These are phyloP conservation scores for Eudasyphora cyanicolor DNA, from an alignment of 2,888 invertebrate genomes.

Conservation along the genomic window DNA sequence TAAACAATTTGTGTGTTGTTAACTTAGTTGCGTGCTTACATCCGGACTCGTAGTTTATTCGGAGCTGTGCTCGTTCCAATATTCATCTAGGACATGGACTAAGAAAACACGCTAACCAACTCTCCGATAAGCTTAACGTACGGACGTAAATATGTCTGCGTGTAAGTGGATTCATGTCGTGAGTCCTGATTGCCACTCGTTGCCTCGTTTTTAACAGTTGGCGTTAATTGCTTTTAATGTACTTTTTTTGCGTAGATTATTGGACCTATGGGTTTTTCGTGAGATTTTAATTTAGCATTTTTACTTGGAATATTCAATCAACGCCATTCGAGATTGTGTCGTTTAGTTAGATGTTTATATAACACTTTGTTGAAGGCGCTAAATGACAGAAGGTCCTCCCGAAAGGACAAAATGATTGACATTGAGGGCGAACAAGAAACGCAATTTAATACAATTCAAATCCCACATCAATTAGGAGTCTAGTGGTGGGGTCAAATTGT, in stretches of 20 bases:
- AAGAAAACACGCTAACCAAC: neutral
- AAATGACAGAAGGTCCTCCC: neutral
- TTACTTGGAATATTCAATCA: conserved; percentile 48
- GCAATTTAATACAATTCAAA: neutral
- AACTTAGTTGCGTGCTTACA: conserved; percentile 17
- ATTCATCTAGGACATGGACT: neutral
- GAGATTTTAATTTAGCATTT: conserved; percentile 53
- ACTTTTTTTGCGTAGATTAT: conserved; percentile 27
- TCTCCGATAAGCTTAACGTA: neutral
- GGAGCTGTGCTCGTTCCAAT: neutral
- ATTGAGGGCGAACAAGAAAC: neutral
- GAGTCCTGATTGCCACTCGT: conserved; percentile 45
- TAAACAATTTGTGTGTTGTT: conserved; percentile 54
- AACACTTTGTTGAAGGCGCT: neutral
- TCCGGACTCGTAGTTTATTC: neutral
- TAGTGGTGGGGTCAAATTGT: too few species aligned
- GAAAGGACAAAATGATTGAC: neutral
- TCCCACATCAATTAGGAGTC: too few species aligned
- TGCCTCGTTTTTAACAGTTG: conserved; percentile 52
- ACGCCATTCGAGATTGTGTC: conserved; percentile 30
- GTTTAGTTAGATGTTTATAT: neutral
- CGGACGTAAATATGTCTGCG: neutral
- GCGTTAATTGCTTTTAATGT: conserved; percentile 62
- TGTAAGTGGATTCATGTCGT: neutral
- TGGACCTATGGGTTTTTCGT: conserved; percentile 57